A percentile compares a stretch with the other conserved stretches of the same genome.
Conservation (phyloP, 2,888 invertebrate species). For the Lasioglossum calceatum region DNA sequence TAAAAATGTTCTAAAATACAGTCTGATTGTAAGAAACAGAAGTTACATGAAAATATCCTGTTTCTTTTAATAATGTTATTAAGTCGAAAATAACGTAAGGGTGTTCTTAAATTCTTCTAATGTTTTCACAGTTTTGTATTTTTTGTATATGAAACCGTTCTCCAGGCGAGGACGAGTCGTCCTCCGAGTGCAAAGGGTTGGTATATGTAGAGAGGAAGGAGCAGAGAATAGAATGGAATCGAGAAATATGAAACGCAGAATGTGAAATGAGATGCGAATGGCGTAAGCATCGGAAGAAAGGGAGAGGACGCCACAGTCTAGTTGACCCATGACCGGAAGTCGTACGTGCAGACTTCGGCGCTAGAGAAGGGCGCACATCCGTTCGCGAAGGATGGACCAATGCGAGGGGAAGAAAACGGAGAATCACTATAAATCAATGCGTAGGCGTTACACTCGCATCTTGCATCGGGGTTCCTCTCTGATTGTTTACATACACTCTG, state of each 20-base stretch:
- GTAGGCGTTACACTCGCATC: constrained; percentile 68
- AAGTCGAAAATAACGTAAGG: too few species aligned
- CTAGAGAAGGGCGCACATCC: constrained; percentile 37
- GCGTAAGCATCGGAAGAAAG: background rate
- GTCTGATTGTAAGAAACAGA: too few species aligned
- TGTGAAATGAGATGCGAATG: background rate
- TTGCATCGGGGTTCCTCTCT: constrained; percentile 53
- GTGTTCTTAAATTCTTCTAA: too few species aligned
- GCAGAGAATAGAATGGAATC: background rate
- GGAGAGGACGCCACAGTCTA: constrained; percentile 30
- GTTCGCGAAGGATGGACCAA: constrained; percentile 27
- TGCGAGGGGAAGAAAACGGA: constrained; percentile 15
- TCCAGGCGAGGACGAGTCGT: too few species aligned
- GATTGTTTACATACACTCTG: constrained; percentile 69
- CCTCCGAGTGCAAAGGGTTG: too few species aligned
- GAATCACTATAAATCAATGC: constrained; percentile 71
- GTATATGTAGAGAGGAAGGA: too few species aligned
- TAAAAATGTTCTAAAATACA: too few species aligned
- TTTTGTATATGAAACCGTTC: too few species aligned
- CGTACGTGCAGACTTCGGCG: constrained; percentile 59
- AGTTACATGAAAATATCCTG: too few species aligned
- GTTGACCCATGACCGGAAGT: constrained; percentile 74
- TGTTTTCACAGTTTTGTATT: too few species aligned
- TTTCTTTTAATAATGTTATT: too few species aligned
- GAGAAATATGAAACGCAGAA: background rate